Percentiles rank a stretch among this genome's conserved stretches.
These are phyloP conservation scores for Lasaia peninsularis DNA, from an alignment of 1,140 invertebrate genomes.

Conservation along the genomic window DNA sequence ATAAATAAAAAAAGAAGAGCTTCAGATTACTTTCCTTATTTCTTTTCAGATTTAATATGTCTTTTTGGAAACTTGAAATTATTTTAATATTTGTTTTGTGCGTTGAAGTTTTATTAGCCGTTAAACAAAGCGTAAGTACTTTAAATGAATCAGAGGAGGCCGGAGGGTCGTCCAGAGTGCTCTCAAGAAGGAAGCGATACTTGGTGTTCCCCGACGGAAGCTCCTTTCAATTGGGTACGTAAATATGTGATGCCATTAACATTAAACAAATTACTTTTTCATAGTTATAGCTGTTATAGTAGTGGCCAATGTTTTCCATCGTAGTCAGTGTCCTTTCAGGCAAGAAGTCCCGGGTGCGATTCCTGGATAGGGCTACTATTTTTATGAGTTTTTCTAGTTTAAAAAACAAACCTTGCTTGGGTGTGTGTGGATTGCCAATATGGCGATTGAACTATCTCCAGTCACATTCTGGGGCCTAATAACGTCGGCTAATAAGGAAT, in stretches of 20 bases:
- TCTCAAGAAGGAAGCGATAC: slow-evolving; percentile 83
- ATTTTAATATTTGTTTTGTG: slow-evolving; percentile 2
- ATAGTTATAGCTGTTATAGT: neutral
- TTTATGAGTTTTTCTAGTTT: too few species aligned
- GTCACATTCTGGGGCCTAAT: too few species aligned
- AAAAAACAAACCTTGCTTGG: too few species aligned
- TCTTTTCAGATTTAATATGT: neutral
- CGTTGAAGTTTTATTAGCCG: slow-evolving; percentile 2
- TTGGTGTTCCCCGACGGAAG: slow-evolving; percentile 88
- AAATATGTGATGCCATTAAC: neutral
- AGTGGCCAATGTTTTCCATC: too few species aligned
- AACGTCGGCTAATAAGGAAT: too few species aligned
- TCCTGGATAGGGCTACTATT: too few species aligned
- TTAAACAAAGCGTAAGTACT: slow-evolving; percentile 1
- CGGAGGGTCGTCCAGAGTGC: slow-evolving; percentile 38
- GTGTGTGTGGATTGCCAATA: too few species aligned
- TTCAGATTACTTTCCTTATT: too few species aligned
- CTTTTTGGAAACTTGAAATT: slow-evolving; percentile 14
- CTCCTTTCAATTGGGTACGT: slow-evolving; percentile 85
- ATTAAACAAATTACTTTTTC: neutral
- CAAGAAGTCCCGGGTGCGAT: too few species aligned
- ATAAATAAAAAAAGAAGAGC: too few species aligned
- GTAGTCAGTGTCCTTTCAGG: too few species aligned
- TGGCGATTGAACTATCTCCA: too few species aligned
- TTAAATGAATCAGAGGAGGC: slow-evolving; percentile 7